These are phyloP conservation scores for Sphaeramia orbicularis DNA, from an alignment of 2,797 vertebrate genomes.

Conservation along the genomic window DNA sequence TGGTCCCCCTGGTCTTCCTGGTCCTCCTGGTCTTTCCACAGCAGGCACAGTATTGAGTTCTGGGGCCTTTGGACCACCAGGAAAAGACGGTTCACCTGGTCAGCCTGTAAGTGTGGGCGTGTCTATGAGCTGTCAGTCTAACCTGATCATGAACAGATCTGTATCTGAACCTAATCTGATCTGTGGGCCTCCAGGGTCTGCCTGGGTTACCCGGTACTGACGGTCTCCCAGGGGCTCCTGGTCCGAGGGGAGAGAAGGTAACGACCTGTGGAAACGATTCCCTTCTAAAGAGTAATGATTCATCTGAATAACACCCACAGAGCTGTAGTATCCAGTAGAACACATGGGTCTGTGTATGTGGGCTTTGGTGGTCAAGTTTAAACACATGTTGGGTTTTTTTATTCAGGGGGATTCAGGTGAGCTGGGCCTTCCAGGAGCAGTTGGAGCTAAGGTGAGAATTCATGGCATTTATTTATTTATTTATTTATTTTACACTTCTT, in stretches of 20 bases:
- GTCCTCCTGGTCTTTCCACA: constrained; percentile 84
- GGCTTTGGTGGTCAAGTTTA: no score
- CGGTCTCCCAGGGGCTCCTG: constrained; percentile 81
- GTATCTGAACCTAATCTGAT: constrained; percentile 25
- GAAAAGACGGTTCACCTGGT: constrained; percentile 86
- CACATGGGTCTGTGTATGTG: no score
- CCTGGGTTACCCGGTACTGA: constrained; percentile 88
- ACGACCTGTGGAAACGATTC: neutral
- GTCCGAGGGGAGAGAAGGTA: constrained; percentile 89
- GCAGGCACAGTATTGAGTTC: constrained; percentile 70
- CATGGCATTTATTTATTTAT: neutral
- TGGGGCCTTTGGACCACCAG: constrained; percentile 77
- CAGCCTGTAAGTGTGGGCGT: constrained; percentile 81
- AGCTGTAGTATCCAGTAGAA: neutral
- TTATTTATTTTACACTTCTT: no score
- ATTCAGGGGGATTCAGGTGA: constrained; percentile 89
- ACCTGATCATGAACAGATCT: constrained; percentile 4
- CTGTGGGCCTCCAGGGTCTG: constrained; percentile 81
- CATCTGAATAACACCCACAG: neutral
- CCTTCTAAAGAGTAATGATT: constrained; percentile 6
- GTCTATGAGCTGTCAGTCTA: neutral
- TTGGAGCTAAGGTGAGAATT: constrained; percentile 88
- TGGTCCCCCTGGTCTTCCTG: no score
- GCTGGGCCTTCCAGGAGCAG: constrained; percentile 89
- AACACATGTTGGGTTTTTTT: constrained; percentile 15